These are phyloP conservation scores for Meleagris gallopavo DNA, from an alignment of 2,113 vertebrate genomes.

Conservation along the genomic window DNA sequence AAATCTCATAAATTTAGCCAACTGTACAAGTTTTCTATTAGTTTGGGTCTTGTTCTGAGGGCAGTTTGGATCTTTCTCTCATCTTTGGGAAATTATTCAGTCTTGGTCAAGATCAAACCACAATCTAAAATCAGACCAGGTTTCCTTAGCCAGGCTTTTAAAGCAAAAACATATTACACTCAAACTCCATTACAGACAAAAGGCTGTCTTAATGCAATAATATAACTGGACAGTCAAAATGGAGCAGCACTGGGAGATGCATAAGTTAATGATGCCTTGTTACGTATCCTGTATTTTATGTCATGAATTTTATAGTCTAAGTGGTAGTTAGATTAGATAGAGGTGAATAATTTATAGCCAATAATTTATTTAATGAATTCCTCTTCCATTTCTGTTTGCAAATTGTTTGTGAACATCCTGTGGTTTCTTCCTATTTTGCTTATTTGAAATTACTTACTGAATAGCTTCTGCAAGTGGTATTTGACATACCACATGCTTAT, in stretches of 20 bases:
- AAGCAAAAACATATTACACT: background rate
- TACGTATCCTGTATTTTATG: slow-evolving; percentile 63
- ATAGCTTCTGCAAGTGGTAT: slow-evolving; percentile 49
- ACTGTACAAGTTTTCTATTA: background rate
- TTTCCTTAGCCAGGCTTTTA: slow-evolving; percentile 26
- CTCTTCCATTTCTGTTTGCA: slow-evolving; percentile 65
- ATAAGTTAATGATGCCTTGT: slow-evolving; percentile 53
- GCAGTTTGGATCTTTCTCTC: background rate
- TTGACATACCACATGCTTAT: background rate
- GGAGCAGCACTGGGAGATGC: slow-evolving; percentile 35
- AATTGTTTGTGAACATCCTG: slow-evolving; percentile 61
- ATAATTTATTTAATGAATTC: slow-evolving; percentile 76
- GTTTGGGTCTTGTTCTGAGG: background rate
- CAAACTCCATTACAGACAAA: slow-evolving; percentile 40
- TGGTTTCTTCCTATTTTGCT: slow-evolving; percentile 56
- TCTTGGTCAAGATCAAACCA: slow-evolving; percentile 21
- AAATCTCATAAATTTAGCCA: background rate
- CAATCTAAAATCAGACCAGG: slow-evolving; percentile 10
- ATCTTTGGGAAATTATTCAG: background rate
- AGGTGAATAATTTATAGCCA: slow-evolving; percentile 70
- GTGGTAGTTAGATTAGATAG: slow-evolving; percentile 62
- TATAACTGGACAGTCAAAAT: slow-evolving; percentile 34
- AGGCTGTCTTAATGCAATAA: slow-evolving; percentile 25
- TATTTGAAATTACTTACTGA: slow-evolving; percentile 64
- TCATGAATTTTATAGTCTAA: slow-evolving; percentile 69